Evolutionary conservation across 2,797 vertebrate genomes (phyloP).

Genomic region (Pterois miles): DNA sequence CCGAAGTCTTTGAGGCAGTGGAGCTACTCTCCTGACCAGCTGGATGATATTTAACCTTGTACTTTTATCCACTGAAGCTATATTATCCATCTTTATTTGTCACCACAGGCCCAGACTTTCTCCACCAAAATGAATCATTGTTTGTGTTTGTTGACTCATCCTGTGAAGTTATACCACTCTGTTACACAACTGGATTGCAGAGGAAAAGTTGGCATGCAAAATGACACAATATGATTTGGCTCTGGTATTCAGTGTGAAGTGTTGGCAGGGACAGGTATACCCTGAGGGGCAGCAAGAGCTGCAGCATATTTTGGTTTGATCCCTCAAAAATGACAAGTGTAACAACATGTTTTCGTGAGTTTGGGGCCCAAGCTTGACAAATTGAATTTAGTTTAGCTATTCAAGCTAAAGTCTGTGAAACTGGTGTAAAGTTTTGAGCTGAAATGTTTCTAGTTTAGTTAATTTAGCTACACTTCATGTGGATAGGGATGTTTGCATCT

Average conservation of each 20-base stretch:
- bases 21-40: constrained; percentile 75
- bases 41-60: not conserved
- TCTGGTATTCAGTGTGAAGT: constrained; percentile 15
- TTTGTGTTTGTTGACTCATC: not conserved
- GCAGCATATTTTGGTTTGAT: constrained; percentile 33
- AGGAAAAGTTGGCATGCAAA: not conserved
- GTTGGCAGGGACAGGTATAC: constrained; percentile 11
- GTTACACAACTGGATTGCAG: not conserved
- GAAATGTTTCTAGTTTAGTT: not conserved
- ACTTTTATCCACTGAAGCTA: not conserved
- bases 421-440: not conserved
- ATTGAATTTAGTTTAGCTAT: not conserved
- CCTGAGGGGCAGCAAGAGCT: constrained; percentile 19
- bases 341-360: constrained; percentile 27
- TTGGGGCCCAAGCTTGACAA: not conserved
- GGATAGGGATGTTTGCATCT: not conserved
- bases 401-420: not conserved
- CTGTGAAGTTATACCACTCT: not conserved
- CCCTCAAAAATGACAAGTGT: constrained; percentile 33
- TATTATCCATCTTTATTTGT: not conserved
- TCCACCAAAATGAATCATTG: not conserved
- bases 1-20: constrained; percentile 83
- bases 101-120: not conserved
- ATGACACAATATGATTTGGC: constrained; percentile 21
- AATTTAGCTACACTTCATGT: not conserved